These are phyloP conservation scores for human DNA, from an alignment of 2,113 vertebrate species.

Conservation along the genomic window DNA sequence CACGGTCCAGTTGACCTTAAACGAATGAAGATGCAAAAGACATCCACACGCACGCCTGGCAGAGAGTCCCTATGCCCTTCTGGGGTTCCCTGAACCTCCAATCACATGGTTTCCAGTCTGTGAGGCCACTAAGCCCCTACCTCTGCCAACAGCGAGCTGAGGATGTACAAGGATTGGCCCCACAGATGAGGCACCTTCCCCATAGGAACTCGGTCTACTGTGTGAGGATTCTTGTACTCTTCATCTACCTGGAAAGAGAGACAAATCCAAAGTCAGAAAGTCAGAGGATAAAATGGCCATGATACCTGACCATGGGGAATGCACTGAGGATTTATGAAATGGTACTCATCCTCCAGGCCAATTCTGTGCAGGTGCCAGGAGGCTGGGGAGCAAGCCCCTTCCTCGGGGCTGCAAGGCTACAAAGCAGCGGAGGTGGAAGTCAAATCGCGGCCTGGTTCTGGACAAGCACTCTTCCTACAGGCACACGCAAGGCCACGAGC, in stretches of 20 bases:
- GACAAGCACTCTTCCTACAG: not conserved
- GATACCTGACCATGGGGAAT: too few species aligned
- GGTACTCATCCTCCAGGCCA: not conserved
- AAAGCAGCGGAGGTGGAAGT: not conserved
- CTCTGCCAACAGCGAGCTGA: constrained; percentile 94
- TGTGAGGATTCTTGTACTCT: constrained; percentile 94
- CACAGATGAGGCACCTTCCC: constrained; percentile 98
- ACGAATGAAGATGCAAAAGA: not conserved
- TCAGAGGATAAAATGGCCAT: not conserved
- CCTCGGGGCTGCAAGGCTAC: not conserved
- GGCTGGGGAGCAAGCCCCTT: not conserved
- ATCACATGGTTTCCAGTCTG: not conserved
- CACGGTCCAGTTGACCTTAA: not conserved
- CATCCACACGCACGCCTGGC: not conserved
- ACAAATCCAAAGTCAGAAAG: constrained; percentile 42
- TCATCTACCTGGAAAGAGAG: constrained; percentile 91
- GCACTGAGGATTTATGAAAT: not conserved
- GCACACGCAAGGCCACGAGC: not conserved
- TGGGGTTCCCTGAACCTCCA: not conserved
- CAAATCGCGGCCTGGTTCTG: not conserved
- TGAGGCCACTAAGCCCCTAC: constrained; percentile 79
- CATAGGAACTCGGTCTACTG: constrained; percentile 91
- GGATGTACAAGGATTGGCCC: constrained; percentile 97
- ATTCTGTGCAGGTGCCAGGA: not conserved
- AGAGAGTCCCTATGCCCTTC: not conserved